phyloP scores from a whole-genome alignment of 2,113 vertebrate genomes.

The Polypterus senegalus region DNA sequence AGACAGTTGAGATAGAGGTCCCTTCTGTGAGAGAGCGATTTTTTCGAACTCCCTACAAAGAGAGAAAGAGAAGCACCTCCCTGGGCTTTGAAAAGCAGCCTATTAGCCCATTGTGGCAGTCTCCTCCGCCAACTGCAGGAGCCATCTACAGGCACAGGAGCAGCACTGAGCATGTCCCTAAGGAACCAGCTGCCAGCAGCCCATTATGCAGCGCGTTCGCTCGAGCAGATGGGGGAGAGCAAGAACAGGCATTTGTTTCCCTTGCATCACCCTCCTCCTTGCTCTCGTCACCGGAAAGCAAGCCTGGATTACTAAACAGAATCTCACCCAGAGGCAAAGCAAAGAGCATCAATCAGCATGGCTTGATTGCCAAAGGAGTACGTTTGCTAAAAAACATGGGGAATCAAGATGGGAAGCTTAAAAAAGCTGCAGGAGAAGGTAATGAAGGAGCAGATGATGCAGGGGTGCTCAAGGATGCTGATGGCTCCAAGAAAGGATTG shows the following conservation, averaged over 20 bases:
- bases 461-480: conserved; percentile 59
- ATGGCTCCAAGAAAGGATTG: conserved; percentile 65
- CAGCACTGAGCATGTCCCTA: conserved; percentile 57
- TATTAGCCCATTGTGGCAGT: conserved; percentile 18
- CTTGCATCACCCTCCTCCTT: conserved; percentile 42
- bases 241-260: conserved; percentile 40
- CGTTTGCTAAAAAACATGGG: conserved; percentile 65
- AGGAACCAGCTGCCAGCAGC: conserved; percentile 51
- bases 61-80: conserved; percentile 46
- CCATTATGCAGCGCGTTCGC: conserved; percentile 58
- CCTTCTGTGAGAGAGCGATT: conserved; percentile 49
- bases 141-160: conserved; percentile 39
- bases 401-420: conserved; percentile 90
- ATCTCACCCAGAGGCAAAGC: conserved; percentile 24
- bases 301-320: conserved; percentile 35
- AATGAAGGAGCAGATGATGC: conserved; percentile 55
- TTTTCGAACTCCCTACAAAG: conserved; percentile 50
- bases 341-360: conserved; percentile 41
- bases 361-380: conserved; percentile 49
- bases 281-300: conserved; percentile 40
- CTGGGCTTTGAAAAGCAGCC: conserved; percentile 31
- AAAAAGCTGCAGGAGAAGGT: conserved; percentile 59
- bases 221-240: conserved; percentile 51
- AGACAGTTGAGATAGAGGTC: conserved; percentile 50
- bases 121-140: conserved; percentile 49